Conservation (phyloP, 1,140 invertebrate genomes). For the Heterodera schachtii region DNA sequence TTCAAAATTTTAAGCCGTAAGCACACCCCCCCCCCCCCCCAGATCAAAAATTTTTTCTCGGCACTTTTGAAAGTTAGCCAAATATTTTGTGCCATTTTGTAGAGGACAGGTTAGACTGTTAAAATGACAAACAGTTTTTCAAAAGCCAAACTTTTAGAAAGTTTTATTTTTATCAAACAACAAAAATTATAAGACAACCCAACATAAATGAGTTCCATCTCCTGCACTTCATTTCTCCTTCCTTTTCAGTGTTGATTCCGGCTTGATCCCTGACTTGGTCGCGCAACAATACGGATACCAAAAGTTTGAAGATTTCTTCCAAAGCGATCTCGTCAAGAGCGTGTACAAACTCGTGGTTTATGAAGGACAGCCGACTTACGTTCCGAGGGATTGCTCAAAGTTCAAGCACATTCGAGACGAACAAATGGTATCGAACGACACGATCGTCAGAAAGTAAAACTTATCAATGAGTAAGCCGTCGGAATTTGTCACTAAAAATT, state of each 20-base stretch:
- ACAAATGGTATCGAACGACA: constrained; percentile 11
- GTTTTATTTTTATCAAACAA: too few relatives aligned
- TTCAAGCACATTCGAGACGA: constrained; percentile 29
- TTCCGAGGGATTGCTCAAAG: constrained; percentile 1
- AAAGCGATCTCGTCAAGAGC: neutral
- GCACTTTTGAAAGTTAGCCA: too few relatives aligned
- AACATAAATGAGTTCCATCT: too few relatives aligned
- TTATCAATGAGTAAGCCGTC: neutral
- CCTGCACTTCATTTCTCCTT: too few relatives aligned
- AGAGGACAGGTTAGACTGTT: too few relatives aligned
- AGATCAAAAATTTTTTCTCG: neutral
- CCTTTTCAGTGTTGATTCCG: constrained; percentile 9
- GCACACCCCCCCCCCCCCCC: too few relatives aligned
- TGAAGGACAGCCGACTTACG: constrained; percentile 14
- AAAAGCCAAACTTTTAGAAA: too few relatives aligned
- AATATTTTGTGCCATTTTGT: too few relatives aligned
- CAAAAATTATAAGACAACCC: too few relatives aligned
- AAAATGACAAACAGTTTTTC: too few relatives aligned
- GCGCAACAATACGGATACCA: neutral
- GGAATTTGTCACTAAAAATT: neutral
- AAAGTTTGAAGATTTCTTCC: constrained; percentile 18
- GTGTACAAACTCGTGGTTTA: neutral
- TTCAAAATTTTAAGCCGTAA: too few relatives aligned
- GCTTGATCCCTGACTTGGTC: constrained; percentile 13
- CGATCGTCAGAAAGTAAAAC: constrained; percentile 1